Conservation (phyloP, 2,797 vertebrate genomes). For the Sparus aurata region DNA sequence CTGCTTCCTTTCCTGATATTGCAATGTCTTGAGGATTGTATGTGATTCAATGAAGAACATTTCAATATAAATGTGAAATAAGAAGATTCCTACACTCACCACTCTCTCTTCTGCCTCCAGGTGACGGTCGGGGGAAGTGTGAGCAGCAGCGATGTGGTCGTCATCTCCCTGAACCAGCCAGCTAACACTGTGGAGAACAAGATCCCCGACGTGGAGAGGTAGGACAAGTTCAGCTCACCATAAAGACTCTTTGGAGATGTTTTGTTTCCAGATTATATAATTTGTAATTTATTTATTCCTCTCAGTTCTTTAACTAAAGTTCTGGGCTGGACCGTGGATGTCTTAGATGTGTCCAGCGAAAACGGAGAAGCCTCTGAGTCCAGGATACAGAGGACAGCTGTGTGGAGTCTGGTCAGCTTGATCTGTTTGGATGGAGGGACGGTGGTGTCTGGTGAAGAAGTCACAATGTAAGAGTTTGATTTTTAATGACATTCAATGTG, state of each 20-base stretch:
- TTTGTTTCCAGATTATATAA: rapidly evolving
- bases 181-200: slow-evolving; percentile 79
- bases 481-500: no score
- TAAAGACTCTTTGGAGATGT: rapidly evolving
- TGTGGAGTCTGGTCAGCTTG: no score
- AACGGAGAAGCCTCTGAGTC: no score
- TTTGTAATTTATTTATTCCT: not conserved
- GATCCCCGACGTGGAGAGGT: slow-evolving; percentile 78
- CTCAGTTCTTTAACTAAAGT: slow-evolving; percentile 77
- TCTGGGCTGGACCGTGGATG: slow-evolving; percentile 75
- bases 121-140: slow-evolving; percentile 70
- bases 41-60: no score
- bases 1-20: no score
- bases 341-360: slow-evolving; percentile 67
- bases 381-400: no score
- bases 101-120: slow-evolving; percentile 60
- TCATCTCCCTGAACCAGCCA: slow-evolving; percentile 79
- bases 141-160: slow-evolving; percentile 70
- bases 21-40: no score
- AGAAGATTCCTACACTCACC: no score
- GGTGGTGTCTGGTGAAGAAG: no score
- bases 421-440: no score
- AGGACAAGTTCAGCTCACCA: slow-evolving; percentile 2
- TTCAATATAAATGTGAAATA: no score
- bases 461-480: no score